Percentiles rank a stretch among this genome's conserved stretches.
Conservation (phyloP, 2,113 vertebrate species). For the Ceratotherium simum region DNA sequence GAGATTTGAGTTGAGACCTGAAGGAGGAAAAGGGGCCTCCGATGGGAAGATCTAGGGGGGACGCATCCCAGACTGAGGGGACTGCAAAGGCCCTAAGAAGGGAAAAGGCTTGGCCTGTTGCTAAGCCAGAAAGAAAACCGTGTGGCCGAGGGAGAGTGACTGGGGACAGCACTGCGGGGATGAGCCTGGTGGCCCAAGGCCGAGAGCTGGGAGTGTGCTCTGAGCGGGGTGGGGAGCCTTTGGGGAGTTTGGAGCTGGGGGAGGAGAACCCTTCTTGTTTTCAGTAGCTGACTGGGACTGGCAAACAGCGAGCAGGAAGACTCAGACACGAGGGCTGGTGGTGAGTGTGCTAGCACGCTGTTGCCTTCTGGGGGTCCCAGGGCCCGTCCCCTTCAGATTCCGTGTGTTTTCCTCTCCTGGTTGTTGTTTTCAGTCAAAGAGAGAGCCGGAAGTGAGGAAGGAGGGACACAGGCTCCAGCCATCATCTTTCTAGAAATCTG, state of each 20-base stretch:
- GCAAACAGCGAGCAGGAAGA: not conserved
- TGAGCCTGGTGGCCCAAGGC: not conserved
- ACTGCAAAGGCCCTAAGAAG: not conserved
- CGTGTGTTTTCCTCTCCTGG: not conserved
- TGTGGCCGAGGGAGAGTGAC: not conserved
- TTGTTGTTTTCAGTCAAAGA: not conserved
- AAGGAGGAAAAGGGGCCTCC: not conserved
- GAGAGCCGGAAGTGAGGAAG: not conserved
- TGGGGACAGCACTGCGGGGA: not conserved
- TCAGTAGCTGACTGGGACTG: not conserved
- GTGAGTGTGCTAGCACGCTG: not conserved
- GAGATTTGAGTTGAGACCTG: no score
- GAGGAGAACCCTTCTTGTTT: not conserved
- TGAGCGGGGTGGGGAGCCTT: no score
- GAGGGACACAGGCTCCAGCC: not conserved
- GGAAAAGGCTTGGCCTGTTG: not conserved
- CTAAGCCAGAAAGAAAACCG: not conserved
- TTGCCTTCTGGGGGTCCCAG: not conserved
- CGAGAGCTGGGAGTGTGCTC: not conserved
- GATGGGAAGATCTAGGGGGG: not conserved
- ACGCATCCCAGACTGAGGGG: not conserved
- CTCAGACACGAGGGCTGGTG: not conserved
- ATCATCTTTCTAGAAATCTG: not conserved
- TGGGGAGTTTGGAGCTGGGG: no score
- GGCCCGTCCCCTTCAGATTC: not conserved